Evolutionary conservation across 2,113 vertebrate species (phyloP).

Genomic region (Calypte anna): DNA sequence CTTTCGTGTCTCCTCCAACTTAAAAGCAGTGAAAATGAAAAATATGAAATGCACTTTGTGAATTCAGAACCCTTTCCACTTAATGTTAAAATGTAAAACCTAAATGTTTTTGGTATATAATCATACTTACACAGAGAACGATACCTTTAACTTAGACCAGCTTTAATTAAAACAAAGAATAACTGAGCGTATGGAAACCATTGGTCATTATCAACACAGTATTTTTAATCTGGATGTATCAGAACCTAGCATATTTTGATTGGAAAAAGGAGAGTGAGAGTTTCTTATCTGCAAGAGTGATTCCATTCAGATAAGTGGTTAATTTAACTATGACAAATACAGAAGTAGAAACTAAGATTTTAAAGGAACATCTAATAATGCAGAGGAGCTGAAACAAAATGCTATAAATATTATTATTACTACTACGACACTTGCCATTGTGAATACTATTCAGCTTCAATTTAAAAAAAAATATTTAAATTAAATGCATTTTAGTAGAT

Average conservation of each 20-base stretch:
- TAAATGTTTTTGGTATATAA: neutral
- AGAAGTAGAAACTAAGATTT: neutral
- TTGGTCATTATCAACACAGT: neutral
- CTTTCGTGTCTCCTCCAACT: neutral
- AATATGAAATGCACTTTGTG: neutral
- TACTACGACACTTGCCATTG: neutral
- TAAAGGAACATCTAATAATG: neutral
- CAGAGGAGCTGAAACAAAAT: neutral
- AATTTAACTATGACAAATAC: constrained; percentile 51
- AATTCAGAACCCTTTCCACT: neutral
- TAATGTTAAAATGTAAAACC: neutral
- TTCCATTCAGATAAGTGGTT: constrained; percentile 16
- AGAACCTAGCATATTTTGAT: neutral
- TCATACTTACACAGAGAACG: neutral
- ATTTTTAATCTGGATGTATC: constrained; percentile 35
- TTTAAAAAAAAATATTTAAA: neutral
- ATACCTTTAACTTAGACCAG: constrained; percentile 50
- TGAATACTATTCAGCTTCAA: neutral
- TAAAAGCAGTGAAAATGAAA: constrained; percentile 26
- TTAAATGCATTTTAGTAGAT: neutral
- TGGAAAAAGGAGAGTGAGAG: constrained; percentile 14
- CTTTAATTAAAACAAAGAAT: constrained; percentile 49
- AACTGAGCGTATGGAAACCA: neutral
- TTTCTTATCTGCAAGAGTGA: constrained; percentile 27
- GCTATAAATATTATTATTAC: neutral